Base-by-base conservation (phyloP, 2,113 vertebrate species). In the Ceyx cyanopectus region DNA sequence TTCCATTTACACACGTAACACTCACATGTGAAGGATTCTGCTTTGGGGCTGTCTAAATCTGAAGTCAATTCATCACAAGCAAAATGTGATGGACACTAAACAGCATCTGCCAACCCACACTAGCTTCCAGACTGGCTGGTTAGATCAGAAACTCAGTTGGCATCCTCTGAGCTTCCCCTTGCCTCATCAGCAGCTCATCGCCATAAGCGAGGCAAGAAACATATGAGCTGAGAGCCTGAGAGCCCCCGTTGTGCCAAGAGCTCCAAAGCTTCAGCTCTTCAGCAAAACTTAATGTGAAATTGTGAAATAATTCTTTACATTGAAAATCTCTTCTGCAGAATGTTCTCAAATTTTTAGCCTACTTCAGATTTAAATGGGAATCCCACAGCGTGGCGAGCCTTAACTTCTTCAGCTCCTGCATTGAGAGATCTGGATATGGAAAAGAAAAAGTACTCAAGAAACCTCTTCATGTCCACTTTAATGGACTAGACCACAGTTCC, bases 151-250 rank as follows among this genome's bases (percentile, higher is more conserved):
- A 11, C 30, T 58, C 41, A 37, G 29, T 56, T n/a, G 1, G 1
- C 1, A 2, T 43, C 43, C 53, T 23, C 7, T 0, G 0, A 57
- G 58, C 53, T 21, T 48, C 30, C 1, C 21, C 9, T 37, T 18
- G 7, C 19, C 58, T 61, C 75, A 46, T 30, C 57, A 68, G 66
- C 53, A 53, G 4, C 70, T 43, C 40, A 0, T 1, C 17, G 30
- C 53, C 22, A 2, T 2, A 50, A 66, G 23, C n/a, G 8, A 61
- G 18, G 46, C 27, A 23, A 40, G 29, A 40, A 70, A 58, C 0
- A 1, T 0, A 3, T 0, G 13, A 77, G 53, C 68, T 0, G 0
- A 62, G 24, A 76, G 60, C 30, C 10, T 4, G 14, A 80, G n/a
- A 82, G 58, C 66, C 60, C 11, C 0, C 0, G 60, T 65, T 34